Conservation (phyloP, 2,888 invertebrate species). For the Lymantria dispar region DNA sequence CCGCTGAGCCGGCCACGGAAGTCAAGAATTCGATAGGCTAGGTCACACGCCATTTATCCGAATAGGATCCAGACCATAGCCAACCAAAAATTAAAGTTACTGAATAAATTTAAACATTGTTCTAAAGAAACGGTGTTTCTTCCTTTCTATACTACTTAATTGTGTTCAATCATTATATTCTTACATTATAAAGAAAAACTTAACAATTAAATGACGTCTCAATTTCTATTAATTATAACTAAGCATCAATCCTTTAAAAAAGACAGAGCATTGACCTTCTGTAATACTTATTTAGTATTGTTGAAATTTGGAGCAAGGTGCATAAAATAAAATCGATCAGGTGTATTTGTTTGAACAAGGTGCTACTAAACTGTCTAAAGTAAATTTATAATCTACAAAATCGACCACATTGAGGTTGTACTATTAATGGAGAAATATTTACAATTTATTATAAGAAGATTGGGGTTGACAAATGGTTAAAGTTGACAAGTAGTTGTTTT, state of each 20-base stretch:
- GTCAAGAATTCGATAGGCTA: no score
- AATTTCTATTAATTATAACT: no score
- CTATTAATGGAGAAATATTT: conserved; percentile 2
- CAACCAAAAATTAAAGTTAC: no score
- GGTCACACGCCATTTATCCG: no score
- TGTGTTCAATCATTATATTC: no score
- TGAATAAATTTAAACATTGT: no score
- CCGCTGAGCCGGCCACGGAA: no score
- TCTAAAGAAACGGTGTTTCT: no score
- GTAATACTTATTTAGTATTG: conserved; percentile 1
- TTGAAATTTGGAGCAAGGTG: conserved; percentile 71
- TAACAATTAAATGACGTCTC: no score
- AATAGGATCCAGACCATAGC: no score
- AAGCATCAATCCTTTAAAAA: neutral
- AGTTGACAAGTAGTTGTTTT: neutral
- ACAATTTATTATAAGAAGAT: neutral
- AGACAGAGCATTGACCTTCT: conserved; percentile 9
- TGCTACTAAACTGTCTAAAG: conserved; percentile 54
- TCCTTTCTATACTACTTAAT: no score
- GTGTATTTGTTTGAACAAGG: conserved; percentile 79
- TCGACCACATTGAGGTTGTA: conserved; percentile 1
- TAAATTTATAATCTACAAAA: conserved; percentile 50
- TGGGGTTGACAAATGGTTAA: conserved; percentile 1
- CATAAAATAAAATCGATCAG: conserved; percentile 69
- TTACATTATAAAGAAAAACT: no score